Evolutionary conservation across 1,140 invertebrate genomes (phyloP).

Genomic region (Melitaea cinxia): DNA sequence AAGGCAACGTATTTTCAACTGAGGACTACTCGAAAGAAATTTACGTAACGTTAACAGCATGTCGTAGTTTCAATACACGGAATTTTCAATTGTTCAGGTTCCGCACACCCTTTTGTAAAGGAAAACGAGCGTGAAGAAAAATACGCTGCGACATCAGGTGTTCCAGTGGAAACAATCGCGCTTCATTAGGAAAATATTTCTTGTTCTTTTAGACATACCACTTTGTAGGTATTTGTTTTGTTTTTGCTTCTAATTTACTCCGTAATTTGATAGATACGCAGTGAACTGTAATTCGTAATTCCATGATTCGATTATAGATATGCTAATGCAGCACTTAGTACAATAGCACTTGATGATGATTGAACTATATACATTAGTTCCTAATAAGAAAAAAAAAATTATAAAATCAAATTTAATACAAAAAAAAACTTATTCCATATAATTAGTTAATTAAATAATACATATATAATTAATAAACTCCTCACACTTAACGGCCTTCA

Average conservation of each 20-base stretch:
- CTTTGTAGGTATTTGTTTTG: not conserved
- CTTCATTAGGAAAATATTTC: conserved; percentile 62
- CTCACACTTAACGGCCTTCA: too few relatives aligned
- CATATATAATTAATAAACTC: too few relatives aligned
- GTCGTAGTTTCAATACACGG: conserved; percentile 26
- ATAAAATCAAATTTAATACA: too few relatives aligned
- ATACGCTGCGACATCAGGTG: conserved; percentile 57
- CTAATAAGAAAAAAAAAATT: too few relatives aligned
- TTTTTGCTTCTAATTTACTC: not conserved
- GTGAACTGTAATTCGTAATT: too few relatives aligned
- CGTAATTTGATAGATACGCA: not conserved
- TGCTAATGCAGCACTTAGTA: too few relatives aligned
- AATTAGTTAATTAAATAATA: too few relatives aligned
- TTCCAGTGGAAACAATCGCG: conserved; percentile 58
- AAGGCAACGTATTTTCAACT: not conserved
- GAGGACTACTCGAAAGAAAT: not conserved
- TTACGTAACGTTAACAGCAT: conserved; percentile 6
- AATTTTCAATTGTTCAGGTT: conserved; percentile 30
- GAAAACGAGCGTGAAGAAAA: conserved; percentile 41
- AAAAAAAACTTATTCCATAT: too few relatives aligned
- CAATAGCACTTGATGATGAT: too few relatives aligned
- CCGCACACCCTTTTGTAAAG: conserved; percentile 32
- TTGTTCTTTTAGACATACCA: conserved; percentile 16
- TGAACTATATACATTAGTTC: too few relatives aligned
- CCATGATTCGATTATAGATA: too few relatives aligned